phyloP scores from a whole-genome alignment of 2,888 invertebrate genomes.

The Acanthosepion lycidas region DNA sequence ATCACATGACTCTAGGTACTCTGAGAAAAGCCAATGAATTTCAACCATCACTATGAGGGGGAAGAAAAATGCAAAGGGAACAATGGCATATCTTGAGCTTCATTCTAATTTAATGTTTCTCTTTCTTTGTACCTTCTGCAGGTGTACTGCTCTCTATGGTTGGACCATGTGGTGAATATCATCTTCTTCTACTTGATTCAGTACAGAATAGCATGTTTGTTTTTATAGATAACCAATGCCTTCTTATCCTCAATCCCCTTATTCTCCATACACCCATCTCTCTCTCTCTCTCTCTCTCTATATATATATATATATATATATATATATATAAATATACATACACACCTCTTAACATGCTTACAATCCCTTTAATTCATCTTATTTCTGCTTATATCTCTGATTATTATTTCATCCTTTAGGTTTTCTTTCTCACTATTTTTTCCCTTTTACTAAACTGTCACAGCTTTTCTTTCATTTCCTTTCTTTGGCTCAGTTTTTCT shows the following conservation, averaged over 20 bases:
- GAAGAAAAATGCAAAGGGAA: background rate
- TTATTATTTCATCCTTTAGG: background rate
- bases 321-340: background rate
- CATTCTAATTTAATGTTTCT: conserved; percentile 35
- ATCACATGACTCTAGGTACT: background rate
- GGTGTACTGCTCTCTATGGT: conserved; percentile 68
- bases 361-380: background rate
- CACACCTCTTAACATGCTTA: background rate
- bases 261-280: background rate
- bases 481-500: too few relatives aligned
- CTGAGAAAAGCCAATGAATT: background rate
- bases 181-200: conserved; percentile 47
- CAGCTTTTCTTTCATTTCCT: too few relatives aligned
- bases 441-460: too few relatives aligned
- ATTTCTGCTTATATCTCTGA: too few relatives aligned
- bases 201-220: conserved; percentile 33
- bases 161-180: conserved; percentile 68
- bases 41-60: background rate
- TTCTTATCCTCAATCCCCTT: background rate
- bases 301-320: conserved; percentile 13
- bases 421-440: background rate
- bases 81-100: background rate
- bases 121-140: conserved; percentile 50
- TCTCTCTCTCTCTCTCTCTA: too few relatives aligned
- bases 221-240: background rate